Base-by-base conservation (phyloP, 2,888 invertebrate species). In the Hemicrepidius hirtus region DNA sequence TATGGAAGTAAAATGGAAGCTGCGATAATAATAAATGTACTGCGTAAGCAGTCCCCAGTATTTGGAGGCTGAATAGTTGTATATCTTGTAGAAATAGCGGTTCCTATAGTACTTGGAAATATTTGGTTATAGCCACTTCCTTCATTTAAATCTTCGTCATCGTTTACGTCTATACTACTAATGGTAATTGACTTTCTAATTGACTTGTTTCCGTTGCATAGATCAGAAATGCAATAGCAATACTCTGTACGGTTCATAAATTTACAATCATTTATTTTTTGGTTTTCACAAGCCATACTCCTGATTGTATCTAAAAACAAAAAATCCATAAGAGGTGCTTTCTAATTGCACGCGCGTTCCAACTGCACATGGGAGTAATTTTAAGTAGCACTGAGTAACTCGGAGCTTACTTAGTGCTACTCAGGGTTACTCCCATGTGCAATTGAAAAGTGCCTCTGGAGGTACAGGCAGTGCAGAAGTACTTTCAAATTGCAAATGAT, bases 211-310 rank as follows among this genome's bases (percentile, higher is more conserved):
- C 76, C 78, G 69, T 86, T 86, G 77, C 86, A 86, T 3, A 85
- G 79, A n/a, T 82, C 78, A 9, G 80, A 78, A 18, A 76, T 76
- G 76, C 86, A 86, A 78, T 83, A 85, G 76, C 86, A 86, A 78
- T 85, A 86, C 28, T 82, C 78, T 4, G 84, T 81, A 12, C 74
- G 73, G 76, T 85, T 85, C 32, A 83, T 84, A 62, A 69, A 75
- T 75, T 83, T 78, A 76, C 86, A 86, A 71, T 82, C 83, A 7
- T 82, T 78, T 20, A 84, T 68, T n/a, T 70, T 68, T 7, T 79
- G 65, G 40, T 75, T 76, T 53, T 81, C 79, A 75, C 85, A 84
- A 12, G 78, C 79, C 71, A 81, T 78, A 49, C 76, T 79, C 40
- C 81, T 70, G 28, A 73, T 66, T 13, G 64, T n/a, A 18, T 44